Conservation (phyloP, 2,113 vertebrate genomes). For the Nyctereutes procyonoides region DNA sequence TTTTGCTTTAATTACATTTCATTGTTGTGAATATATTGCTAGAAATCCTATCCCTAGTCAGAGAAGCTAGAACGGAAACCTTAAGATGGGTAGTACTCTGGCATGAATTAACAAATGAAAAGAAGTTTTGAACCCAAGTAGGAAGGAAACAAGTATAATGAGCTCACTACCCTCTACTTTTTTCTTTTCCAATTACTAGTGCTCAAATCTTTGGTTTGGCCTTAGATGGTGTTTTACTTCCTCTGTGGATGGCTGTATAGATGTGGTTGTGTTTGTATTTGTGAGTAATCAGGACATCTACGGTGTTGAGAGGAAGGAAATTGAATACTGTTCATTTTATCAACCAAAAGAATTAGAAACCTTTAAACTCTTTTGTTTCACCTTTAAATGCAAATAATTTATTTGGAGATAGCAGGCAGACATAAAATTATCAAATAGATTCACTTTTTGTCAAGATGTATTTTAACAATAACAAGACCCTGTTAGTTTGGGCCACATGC, state of each 20-base stretch:
- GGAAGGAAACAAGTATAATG: background rate
- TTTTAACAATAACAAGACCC: background rate
- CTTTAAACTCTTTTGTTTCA: background rate
- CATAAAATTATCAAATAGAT: background rate
- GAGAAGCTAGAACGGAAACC: background rate
- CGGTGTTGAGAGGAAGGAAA: background rate
- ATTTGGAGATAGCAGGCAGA: background rate
- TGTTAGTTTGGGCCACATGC: background rate
- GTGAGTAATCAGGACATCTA: background rate
- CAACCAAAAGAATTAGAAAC: background rate
- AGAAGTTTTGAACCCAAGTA: background rate
- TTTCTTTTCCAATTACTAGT: background rate
- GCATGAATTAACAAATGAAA: constrained; percentile 52
- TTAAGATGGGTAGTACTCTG: background rate
- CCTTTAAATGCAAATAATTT: background rate
- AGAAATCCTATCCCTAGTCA: background rate
- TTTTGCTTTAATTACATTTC: constrained; percentile 63
- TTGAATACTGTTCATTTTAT: background rate
- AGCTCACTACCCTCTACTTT: background rate
- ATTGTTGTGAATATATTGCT: constrained; percentile 5
- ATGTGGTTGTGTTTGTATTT: background rate
- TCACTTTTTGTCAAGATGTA: background rate
- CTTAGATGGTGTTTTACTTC: background rate
- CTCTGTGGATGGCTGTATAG: background rate
- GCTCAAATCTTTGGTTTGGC: background rate